A percentile compares a stretch with the other conserved stretches of the same genome.
Conservation (phyloP, 2,113 vertebrate genomes). For the Ranitomeya imitator region DNA sequence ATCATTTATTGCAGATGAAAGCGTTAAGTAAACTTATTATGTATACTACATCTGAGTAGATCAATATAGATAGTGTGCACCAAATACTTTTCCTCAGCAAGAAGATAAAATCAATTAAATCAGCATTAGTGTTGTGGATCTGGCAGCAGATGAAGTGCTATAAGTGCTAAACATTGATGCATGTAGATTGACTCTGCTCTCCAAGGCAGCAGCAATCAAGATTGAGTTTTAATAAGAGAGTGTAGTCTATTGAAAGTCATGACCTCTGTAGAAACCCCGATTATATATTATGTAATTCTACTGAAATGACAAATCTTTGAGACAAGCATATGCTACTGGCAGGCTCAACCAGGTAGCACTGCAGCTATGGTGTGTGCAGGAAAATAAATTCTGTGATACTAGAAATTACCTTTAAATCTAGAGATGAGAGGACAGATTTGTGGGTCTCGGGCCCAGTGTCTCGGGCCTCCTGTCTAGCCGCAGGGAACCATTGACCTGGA, state of each 20-base stretch:
- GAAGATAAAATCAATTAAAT: conserved; percentile 31
- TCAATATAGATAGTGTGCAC: background rate
- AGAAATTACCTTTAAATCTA: too few species aligned
- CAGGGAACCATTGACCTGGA: too few species aligned
- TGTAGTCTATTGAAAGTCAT: background rate
- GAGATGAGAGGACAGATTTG: too few species aligned
- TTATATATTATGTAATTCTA: background rate
- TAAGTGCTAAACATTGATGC: conserved; percentile 18
- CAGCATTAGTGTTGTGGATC: background rate
- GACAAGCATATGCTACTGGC: too few species aligned
- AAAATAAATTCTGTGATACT: too few species aligned
- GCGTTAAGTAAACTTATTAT: background rate
- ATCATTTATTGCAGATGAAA: background rate
- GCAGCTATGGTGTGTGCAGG: too few species aligned
- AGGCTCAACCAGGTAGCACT: too few species aligned
- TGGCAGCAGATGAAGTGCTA: background rate
- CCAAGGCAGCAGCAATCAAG: background rate
- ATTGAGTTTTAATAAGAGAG: background rate
- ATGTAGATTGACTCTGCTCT: background rate
- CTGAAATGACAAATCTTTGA: too few species aligned
- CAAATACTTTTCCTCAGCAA: background rate
- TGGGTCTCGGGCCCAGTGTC: too few species aligned
- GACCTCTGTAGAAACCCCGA: background rate
- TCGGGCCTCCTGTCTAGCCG: too few species aligned
- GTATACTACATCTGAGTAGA: background rate